A percentile compares a stretch with the other conserved stretches of the same genome.
Conservation (phyloP, 2,797 vertebrate species). For the Mormyrus hasselquistii region DNA sequence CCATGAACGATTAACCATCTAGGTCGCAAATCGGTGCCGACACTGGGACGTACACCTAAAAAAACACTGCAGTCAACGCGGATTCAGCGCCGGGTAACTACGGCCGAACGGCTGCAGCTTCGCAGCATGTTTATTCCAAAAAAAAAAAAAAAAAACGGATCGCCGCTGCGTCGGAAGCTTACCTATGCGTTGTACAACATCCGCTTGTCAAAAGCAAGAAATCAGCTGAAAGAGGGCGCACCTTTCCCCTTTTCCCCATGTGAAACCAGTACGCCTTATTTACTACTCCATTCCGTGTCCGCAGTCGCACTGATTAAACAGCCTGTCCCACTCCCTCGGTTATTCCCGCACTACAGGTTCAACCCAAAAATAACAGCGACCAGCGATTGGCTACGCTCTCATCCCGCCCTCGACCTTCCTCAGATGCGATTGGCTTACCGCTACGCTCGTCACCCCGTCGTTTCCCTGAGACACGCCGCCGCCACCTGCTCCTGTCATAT, state of each 20-base stretch:
- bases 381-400: constrained; percentile 31
- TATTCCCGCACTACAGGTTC: constrained; percentile 23
- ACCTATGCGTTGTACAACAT: background rate
- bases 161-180: background rate
- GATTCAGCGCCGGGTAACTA: background rate
- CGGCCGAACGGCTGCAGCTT: background rate
- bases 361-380: background rate
- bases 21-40: background rate
- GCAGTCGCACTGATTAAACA: constrained; percentile 26
- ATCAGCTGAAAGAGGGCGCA: background rate
- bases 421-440: constrained; percentile 34
- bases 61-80: background rate
- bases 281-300: background rate
- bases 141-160: background rate
- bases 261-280: background rate
- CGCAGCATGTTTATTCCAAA: background rate
- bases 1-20: background rate
- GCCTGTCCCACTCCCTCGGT: constrained; percentile 25
- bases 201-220: background rate
- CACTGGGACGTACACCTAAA: background rate
- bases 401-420: background rate
- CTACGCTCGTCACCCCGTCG: constrained; percentile 30
- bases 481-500: constrained; percentile 41
- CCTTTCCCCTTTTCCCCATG: background rate
- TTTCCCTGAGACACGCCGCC: constrained; percentile 26